Evolutionary conservation across 1,140 invertebrate species (phyloP).

Genomic region (Neodiprion virginianus): DNA sequence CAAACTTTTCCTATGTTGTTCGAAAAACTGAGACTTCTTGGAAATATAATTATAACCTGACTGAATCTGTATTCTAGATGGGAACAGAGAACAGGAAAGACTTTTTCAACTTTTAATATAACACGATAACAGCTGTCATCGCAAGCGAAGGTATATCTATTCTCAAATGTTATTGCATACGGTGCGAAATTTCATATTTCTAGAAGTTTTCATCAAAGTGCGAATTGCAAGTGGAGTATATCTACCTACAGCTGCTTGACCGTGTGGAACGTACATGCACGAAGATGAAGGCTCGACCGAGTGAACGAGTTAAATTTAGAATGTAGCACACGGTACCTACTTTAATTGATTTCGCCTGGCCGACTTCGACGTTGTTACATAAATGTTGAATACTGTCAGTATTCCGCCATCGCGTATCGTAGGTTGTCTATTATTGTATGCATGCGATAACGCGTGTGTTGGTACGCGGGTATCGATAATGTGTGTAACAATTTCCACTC

Average conservation of each 20-base stretch:
- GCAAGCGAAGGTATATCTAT: not conserved
- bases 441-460: not conserved
- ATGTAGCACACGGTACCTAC: not conserved
- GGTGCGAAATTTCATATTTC: not conserved
- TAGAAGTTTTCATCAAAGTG: not conserved
- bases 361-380: not conserved
- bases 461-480: not conserved
- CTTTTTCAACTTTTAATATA: no score
- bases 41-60: no score
- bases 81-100: no score
- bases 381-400: not conserved
- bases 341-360: not conserved
- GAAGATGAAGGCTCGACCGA: not conserved
- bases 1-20: no score
- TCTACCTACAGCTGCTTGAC: not conserved
- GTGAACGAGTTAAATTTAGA: constrained; percentile 4
- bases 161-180: not conserved
- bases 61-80: no score
- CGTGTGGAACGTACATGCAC: not conserved
- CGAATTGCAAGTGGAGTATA: no score
- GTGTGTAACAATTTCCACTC: not conserved
- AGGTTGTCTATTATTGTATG: not conserved
- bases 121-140: not conserved
- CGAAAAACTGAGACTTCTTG: no score
- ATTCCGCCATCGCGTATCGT: not conserved